phyloP scores from a whole-genome alignment of 2,113 vertebrate genomes.

The Fregata magnificens region DNA sequence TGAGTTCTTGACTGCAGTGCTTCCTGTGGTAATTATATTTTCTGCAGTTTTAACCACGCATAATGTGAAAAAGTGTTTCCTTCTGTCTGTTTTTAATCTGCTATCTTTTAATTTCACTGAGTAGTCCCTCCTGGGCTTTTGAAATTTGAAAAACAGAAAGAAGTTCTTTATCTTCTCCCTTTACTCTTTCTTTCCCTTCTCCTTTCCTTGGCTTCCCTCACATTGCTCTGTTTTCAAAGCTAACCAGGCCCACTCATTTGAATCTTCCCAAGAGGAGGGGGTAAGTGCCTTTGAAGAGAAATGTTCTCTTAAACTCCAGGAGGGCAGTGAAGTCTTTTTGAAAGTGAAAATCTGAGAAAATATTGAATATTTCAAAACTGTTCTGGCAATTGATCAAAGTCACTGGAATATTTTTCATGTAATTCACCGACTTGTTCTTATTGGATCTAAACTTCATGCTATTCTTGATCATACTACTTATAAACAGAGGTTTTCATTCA shows the following conservation, averaged over 20 bases:
- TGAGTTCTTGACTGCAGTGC: conserved; percentile 20
- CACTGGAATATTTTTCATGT: neutral
- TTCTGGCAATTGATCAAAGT: neutral
- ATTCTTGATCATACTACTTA: neutral
- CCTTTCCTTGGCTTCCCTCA: neutral
- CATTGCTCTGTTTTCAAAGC: conserved; percentile 7
- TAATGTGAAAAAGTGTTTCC: neutral
- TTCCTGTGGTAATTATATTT: conserved; percentile 25
- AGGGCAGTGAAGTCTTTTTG: neutral
- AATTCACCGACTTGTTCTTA: neutral
- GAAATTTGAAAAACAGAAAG: neutral
- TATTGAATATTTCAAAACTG: neutral
- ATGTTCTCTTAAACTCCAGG: neutral
- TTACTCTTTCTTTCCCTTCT: neutral
- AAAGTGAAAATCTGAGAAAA: conserved; percentile 14
- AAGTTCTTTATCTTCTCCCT: conserved; percentile 11
- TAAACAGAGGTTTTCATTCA: neutral
- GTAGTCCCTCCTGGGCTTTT: neutral
- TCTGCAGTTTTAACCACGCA: conserved; percentile 7
- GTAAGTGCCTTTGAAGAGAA: neutral
- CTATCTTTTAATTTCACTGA: neutral
- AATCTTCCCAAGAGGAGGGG: neutral
- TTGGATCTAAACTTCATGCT: neutral
- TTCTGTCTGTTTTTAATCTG: conserved; percentile 4
- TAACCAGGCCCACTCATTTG: neutral